phyloP scores from a whole-genome alignment of 2,888 invertebrate species.

The Eupithecia tripunctaria region DNA sequence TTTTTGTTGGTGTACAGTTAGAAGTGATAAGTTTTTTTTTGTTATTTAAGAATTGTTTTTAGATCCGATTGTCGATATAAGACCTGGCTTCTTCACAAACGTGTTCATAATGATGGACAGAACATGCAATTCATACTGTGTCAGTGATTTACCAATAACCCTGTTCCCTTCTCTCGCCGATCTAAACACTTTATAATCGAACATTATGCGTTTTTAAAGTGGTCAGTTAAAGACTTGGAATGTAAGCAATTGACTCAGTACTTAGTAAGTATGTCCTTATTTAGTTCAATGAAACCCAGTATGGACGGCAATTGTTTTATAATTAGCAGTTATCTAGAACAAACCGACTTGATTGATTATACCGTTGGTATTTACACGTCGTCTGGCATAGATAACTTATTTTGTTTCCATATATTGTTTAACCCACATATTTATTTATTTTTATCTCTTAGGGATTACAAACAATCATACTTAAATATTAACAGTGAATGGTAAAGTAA shows the following conservation, averaged over 20 bases:
- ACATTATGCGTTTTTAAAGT: background rate
- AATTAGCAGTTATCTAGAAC: slow-evolving; percentile 14
- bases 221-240: background rate
- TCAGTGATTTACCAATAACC: no score
- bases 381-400: background rate
- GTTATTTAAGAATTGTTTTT: no score
- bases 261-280: background rate
- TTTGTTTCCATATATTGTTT: background rate
- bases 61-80: no score
- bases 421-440: background rate
- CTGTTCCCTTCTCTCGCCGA: background rate
- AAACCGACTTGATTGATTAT: slow-evolving; percentile 11
- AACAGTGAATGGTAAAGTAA: no score
- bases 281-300: slow-evolving; percentile 24
- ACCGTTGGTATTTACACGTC: background rate
- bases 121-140: no score
- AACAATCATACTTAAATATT: no score
- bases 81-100: no score
- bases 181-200: background rate
- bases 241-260: background rate
- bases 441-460: no score
- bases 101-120: no score
- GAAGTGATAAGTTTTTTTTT: no score
- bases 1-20: no score
- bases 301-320: background rate